Conservation (phyloP, 2,113 vertebrate genomes). For the Solea solea region DNA sequence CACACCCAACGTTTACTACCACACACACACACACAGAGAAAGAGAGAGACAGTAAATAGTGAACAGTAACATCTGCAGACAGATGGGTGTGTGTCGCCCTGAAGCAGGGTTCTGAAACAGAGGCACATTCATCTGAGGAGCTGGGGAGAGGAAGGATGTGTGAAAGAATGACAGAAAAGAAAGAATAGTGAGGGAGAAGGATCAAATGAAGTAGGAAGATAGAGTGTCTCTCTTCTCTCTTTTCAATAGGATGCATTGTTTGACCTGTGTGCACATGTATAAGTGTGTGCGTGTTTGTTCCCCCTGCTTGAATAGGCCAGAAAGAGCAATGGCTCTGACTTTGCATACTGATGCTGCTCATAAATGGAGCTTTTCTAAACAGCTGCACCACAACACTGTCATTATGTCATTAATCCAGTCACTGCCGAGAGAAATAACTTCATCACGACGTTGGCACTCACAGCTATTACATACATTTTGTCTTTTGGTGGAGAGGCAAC, state of each 20-base stretch:
- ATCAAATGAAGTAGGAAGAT: constrained; percentile 80
- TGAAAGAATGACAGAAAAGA: constrained; percentile 68
- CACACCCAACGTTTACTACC: constrained; percentile 8
- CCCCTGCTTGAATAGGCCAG: constrained; percentile 38
- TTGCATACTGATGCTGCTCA: constrained; percentile 79
- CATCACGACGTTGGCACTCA: constrained; percentile 25
- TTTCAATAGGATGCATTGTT: constrained; percentile 78
- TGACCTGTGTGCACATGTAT: constrained; percentile 56
- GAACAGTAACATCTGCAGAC: constrained; percentile 79
- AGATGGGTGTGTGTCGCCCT: constrained; percentile 77
- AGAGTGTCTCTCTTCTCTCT: constrained; percentile 75
- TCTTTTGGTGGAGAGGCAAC: constrained; percentile 21
- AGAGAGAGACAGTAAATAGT: constrained; percentile 51
- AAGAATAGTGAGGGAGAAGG: constrained; percentile 69
- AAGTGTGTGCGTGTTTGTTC: constrained; percentile 53
- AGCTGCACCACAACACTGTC: constrained; percentile 67
- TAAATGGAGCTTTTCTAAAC: constrained; percentile 69
- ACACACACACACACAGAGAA: constrained; percentile 4
- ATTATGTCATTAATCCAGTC: constrained; percentile 73
- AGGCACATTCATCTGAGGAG: constrained; percentile 78
- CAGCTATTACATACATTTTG: constrained; percentile 23
- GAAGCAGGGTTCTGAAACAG: constrained; percentile 76
- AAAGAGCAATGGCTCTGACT: constrained; percentile 62
- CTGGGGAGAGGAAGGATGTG: constrained; percentile 79
- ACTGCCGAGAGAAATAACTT: constrained; percentile 59